Percentiles rank a stretch among this genome's conserved stretches.
Conservation (phyloP, 2,113 vertebrate genomes). For the Callipepla squamata region DNA sequence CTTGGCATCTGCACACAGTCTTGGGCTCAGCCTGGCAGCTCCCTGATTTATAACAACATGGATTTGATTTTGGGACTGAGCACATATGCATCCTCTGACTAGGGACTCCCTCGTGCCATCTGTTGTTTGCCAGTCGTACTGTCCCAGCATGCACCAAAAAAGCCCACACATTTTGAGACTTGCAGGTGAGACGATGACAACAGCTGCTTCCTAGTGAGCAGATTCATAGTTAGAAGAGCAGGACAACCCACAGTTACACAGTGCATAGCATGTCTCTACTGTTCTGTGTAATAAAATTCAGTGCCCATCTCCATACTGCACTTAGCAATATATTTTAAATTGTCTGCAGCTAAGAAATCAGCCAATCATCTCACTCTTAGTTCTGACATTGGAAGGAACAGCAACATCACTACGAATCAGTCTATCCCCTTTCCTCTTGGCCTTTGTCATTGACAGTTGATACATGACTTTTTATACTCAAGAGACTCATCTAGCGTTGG, state of each 20-base stretch:
- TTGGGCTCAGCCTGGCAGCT: constrained; percentile 2
- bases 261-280: background rate
- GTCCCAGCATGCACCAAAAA: constrained; percentile 3
- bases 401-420: background rate
- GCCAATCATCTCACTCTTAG: background rate
- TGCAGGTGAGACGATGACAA: constrained; percentile 11
- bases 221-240: background rate
- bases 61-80: constrained; percentile 3
- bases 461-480: background rate
- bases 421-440: background rate
- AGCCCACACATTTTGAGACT: background rate
- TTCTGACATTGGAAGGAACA: background rate
- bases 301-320: background rate
- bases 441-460: background rate
- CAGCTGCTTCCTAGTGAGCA: constrained; percentile 24
- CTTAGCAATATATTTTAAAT: background rate
- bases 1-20: background rate
- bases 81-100: background rate
- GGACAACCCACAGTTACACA: background rate
- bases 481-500: background rate
- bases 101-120: background rate
- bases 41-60: background rate
- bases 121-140: constrained; percentile 45
- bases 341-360: background rate
- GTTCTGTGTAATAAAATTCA: background rate